Evolutionary conservation across 2,113 vertebrate species (phyloP), one percentile per base, ranked within the genome.

Genomic region (Austrofundulus limnaeus): DNA sequence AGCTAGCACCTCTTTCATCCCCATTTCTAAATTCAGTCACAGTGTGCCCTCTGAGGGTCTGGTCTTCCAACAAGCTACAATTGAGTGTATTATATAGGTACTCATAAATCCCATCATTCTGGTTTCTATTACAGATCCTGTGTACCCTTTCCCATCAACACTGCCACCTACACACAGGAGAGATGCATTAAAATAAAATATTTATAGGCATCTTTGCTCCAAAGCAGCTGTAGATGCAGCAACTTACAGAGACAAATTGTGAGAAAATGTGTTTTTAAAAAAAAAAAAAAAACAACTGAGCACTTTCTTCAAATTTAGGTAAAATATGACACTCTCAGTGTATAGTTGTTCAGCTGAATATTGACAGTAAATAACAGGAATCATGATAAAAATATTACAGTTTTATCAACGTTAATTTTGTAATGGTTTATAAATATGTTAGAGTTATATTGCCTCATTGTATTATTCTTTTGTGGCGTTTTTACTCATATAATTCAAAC

Each of bases 181-280:
- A 43, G 23, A 38, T 68, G 57, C 49, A 54, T 72, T 79, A 66
- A 78, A 66, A 70, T 64, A 61, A 57, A 66, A 82, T 65, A 71
- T 50, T 79, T 43, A 54, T n/a, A 43, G 14, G 0, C n/a, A 23
- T 61, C 70, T 75, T 74, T 48, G 61, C 51, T 70, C 53, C 21
- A 59, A 56, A 70, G 67, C 70, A 43, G 19, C 62, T 55, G 11
- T 43, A 21, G 47, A 66, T 64, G 52, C 38, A 47, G 11, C n/a
- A 9, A 39, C 62, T 38, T 59, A 37, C 42, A 46, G 24, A 5
- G 34, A 34, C 23, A 4, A 21, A 42, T 34, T 57, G 25, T 25
- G 42, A 24, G 53, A 37, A 77, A n/a, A n/a, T n/a, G n/a, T n/a
- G n/a, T n/a, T n/a, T n/a, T n/a, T n/a, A n/a, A 48, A 43, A 28